A percentile compares a stretch with the other conserved stretches of the same genome.
phyloP scores from a whole-genome alignment of 2,888 invertebrate genomes.

The Drosophila anomelani region DNA sequence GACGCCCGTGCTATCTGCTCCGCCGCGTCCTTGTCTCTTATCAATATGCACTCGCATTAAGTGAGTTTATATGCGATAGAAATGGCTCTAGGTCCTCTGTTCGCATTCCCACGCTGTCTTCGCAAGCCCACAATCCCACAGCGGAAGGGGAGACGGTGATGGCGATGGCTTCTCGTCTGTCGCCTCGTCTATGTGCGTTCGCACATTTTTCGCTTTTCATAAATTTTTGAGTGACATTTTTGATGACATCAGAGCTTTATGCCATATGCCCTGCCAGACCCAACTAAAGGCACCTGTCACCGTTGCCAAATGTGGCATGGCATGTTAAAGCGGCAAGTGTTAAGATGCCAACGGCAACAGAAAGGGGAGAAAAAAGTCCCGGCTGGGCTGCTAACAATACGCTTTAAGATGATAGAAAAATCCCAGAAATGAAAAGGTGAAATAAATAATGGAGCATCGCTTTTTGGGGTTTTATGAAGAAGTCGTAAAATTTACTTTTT shows the following conservation, averaged over 20 bases:
- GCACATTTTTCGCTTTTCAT: slow-evolving; percentile 67
- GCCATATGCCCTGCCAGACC: slow-evolving; percentile 55
- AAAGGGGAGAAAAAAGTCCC: slow-evolving; percentile 23
- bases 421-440: slow-evolving; percentile 3
- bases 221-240: slow-evolving; percentile 82
- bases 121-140: slow-evolving; percentile 3
- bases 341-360: slow-evolving; percentile 69
- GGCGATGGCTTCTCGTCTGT: neutral
- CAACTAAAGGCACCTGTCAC: slow-evolving; percentile 80
- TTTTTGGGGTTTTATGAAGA: neutral
- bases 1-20: slow-evolving; percentile 5
- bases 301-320: slow-evolving; percentile 79
- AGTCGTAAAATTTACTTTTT: slow-evolving; percentile 4
- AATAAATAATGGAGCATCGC: slow-evolving; percentile 6
- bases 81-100: slow-evolving; percentile 44
- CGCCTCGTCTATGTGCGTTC: slow-evolving; percentile 63
- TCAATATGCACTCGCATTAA: slow-evolving; percentile 76
- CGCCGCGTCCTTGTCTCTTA: slow-evolving; percentile 57
- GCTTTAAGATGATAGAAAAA: slow-evolving; percentile 12
- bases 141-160: neutral
- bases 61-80: slow-evolving; percentile 67
- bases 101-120: slow-evolving; percentile 46
- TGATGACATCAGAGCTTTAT: slow-evolving; percentile 80
- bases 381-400: slow-evolving; percentile 5
- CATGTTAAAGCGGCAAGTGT: slow-evolving; percentile 77